A percentile compares a stretch with the other conserved stretches of the same genome.
phyloP scores from a whole-genome alignment of 2,113 vertebrate species.

The Daboia siamensis region DNA sequence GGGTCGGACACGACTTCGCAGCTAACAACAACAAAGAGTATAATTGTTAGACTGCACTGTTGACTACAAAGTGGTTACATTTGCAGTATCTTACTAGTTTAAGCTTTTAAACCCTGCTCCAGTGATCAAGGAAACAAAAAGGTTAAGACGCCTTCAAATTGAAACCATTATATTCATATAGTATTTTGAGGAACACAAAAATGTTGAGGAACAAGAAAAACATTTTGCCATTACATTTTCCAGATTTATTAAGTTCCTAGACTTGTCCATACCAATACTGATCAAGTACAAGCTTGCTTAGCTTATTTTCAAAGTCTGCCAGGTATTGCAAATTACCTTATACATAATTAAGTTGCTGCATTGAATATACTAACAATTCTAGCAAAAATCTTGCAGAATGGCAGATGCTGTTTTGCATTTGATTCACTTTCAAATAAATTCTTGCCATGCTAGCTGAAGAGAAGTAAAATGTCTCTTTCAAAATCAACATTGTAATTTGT shows the following conservation, averaged over 20 bases:
- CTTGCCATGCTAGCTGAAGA: neutral
- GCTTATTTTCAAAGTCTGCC: neutral
- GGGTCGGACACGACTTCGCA: too few species aligned
- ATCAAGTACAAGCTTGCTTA: neutral
- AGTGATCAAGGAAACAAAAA: neutral
- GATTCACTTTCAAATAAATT: slow-evolving; percentile 1
- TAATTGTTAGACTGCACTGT: too few species aligned
- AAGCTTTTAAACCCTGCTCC: neutral
- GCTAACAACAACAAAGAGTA: too few species aligned
- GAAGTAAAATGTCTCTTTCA: neutral
- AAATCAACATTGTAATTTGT: neutral
- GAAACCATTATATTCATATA: neutral
- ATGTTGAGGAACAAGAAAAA: neutral
- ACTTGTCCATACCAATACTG: neutral
- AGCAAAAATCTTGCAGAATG: neutral
- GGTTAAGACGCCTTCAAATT: neutral
- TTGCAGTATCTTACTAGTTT: neutral
- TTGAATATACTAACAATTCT: neutral
- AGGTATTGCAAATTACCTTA: neutral
- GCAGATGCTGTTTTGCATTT: neutral
- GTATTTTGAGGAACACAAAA: neutral
- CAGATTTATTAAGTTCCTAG: neutral
- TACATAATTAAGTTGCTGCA: neutral
- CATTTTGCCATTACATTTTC: neutral
- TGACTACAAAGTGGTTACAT: neutral